Conservation (phyloP, 2,113 vertebrate species). For the Pluvianellus socialis region DNA sequence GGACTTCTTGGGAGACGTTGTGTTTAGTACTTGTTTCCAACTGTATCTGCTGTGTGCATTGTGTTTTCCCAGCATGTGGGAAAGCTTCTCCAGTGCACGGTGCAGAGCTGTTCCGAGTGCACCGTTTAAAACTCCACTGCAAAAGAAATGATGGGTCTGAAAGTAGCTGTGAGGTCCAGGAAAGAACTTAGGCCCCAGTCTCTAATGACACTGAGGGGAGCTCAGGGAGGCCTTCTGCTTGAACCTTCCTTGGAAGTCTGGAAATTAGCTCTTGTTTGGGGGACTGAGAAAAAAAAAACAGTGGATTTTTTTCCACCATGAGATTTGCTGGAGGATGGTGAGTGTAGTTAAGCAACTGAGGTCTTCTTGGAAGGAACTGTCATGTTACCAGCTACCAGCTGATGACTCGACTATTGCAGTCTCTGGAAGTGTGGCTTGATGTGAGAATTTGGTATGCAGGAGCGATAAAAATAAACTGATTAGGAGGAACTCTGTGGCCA, state of each 20-base stretch:
- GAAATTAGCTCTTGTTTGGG: background rate
- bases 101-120: background rate
- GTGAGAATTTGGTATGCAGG: background rate
- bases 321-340: background rate
- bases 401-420: background rate
- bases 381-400: background rate
- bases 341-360: background rate
- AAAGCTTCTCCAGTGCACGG: background rate
- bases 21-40: background rate
- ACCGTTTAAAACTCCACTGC: background rate
- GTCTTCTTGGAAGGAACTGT: background rate
- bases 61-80: background rate
- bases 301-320: background rate
- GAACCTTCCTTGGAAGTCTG: background rate
- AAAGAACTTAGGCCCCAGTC: background rate
- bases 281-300: background rate
- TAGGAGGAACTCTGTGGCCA: background rate
- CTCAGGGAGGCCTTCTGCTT: background rate
- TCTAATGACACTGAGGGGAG: background rate
- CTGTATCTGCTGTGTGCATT: background rate
- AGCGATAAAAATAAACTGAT: background rate
- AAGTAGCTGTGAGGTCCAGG: background rate
- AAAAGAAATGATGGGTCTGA: background rate
- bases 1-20: background rate
- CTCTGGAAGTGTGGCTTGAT: background rate